Conservation (phyloP, 1,140 invertebrate species). For the Sitodiplosis mosellana region DNA sequence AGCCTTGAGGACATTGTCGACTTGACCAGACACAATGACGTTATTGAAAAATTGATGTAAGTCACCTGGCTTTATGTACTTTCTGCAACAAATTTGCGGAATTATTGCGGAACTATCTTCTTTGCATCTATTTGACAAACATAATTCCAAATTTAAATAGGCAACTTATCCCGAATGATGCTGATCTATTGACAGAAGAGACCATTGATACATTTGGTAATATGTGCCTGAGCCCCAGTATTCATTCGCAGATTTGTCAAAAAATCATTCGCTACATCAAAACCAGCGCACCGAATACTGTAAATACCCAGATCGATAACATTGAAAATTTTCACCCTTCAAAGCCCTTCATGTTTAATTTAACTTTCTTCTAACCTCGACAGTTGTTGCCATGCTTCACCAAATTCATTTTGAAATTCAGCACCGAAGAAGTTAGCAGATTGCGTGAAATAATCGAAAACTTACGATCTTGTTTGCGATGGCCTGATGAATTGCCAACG, state of each 20-base stretch:
- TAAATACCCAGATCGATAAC: background rate
- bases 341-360: no score
- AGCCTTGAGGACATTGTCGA: slow-evolving; percentile 17
- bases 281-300: slow-evolving; percentile 3
- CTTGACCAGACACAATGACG: slow-evolving; percentile 17
- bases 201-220: slow-evolving; percentile 17
- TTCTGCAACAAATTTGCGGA: background rate
- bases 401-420: slow-evolving; percentile 15
- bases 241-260: slow-evolving; percentile 11
- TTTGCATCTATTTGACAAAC: background rate
- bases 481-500: background rate
- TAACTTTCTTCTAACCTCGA: slow-evolving; percentile 6
- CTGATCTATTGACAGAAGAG: slow-evolving; percentile 13
- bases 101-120: background rate
- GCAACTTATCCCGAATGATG: slow-evolving; percentile 14
- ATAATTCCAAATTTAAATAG: no score
- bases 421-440: slow-evolving; percentile 16
- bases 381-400: slow-evolving; percentile 10
- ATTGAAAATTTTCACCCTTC: no score
- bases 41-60: slow-evolving; percentile 17
- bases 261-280: slow-evolving; percentile 17
- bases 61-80: slow-evolving; percentile 1
- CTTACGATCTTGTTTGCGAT: slow-evolving; percentile 15
- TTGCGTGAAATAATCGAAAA: background rate
- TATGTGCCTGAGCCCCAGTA: slow-evolving; percentile 11